A percentile compares a stretch with the other conserved stretches of the same genome.
Evolutionary conservation across 2,113 vertebrate species (phyloP).

Genomic region (Cyanoliseus patagonus): DNA sequence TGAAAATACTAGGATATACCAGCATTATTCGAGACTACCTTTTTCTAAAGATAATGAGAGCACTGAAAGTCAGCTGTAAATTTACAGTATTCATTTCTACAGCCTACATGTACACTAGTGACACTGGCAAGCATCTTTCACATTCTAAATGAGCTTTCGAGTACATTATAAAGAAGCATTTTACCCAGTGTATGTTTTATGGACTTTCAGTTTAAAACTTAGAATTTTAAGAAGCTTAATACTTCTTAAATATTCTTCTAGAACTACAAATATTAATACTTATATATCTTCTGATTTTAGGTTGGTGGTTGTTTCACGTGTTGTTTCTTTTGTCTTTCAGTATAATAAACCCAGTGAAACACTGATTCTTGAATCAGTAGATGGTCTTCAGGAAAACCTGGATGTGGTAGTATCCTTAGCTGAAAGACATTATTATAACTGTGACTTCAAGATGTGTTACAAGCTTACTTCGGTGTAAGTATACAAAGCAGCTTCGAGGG

Average conservation of each 20-base stretch:
- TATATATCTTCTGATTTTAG: neutral
- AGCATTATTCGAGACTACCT: neutral
- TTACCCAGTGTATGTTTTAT: neutral
- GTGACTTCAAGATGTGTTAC: conserved; percentile 99
- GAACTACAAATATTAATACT: neutral
- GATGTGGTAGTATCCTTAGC: conserved; percentile 97
- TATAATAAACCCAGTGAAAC: conserved; percentile 98
- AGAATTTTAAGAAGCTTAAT: neutral
- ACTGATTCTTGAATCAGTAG: conserved; percentile 85
- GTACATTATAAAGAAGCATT: neutral
- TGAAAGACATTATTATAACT: conserved; percentile 99
- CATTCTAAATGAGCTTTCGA: neutral
- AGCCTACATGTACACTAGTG: neutral
- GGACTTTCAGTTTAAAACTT: neutral
- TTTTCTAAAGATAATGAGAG: neutral
- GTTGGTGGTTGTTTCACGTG: neutral
- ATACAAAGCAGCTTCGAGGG: neutral
- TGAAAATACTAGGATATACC: neutral
- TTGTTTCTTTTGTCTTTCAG: conserved; percentile 73
- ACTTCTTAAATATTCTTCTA: neutral
- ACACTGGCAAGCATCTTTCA: neutral
- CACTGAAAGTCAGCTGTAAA: neutral
- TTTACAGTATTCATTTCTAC: neutral
- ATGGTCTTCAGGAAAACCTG: conserved; percentile 95
- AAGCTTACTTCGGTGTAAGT: conserved; percentile 96